Evolutionary conservation across 2,113 vertebrate genomes (phyloP).

Genomic region (Ciconia maguari): DNA sequence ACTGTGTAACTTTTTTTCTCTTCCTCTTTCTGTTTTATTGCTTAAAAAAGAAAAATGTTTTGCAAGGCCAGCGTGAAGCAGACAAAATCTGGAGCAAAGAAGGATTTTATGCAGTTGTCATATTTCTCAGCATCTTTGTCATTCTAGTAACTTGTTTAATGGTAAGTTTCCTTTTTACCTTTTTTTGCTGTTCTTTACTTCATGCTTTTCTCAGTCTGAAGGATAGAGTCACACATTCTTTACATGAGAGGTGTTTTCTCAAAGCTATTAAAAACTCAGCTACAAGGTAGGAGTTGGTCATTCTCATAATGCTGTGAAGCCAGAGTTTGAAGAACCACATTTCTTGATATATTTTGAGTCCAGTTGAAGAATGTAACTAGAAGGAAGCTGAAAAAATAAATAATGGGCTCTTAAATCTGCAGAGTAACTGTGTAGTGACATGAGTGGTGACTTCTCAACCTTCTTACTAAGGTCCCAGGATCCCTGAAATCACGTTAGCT

Average conservation of each 20-base stretch:
- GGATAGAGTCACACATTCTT: neutral
- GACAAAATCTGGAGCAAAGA: conserved; percentile 91
- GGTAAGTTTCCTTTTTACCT: conserved; percentile 79
- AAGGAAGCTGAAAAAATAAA: conserved; percentile 9
- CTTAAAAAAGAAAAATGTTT: conserved; percentile 87
- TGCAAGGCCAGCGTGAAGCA: conserved; percentile 87
- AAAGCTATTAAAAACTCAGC: neutral
- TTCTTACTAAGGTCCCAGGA: neutral
- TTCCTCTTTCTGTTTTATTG: conserved; percentile 59
- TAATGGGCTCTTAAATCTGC: neutral
- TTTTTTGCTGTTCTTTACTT: neutral
- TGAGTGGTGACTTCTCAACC: neutral
- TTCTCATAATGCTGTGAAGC: neutral
- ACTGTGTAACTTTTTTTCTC: conserved; percentile 54
- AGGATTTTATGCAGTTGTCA: conserved; percentile 87
- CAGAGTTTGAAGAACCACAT: neutral
- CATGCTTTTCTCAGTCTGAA: neutral
- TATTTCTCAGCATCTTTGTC: conserved; percentile 94
- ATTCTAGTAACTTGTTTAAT: conserved; percentile 92
- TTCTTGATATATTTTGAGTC: neutral
- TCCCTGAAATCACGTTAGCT: neutral
- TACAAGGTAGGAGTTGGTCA: neutral
- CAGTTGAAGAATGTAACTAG: neutral
- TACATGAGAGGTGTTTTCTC: neutral
- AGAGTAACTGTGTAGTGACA: neutral